A percentile compares a stretch with the other conserved stretches of the same genome.
phyloP scores from a whole-genome alignment of 2,888 invertebrate species.

The Belgica antarctica region DNA sequence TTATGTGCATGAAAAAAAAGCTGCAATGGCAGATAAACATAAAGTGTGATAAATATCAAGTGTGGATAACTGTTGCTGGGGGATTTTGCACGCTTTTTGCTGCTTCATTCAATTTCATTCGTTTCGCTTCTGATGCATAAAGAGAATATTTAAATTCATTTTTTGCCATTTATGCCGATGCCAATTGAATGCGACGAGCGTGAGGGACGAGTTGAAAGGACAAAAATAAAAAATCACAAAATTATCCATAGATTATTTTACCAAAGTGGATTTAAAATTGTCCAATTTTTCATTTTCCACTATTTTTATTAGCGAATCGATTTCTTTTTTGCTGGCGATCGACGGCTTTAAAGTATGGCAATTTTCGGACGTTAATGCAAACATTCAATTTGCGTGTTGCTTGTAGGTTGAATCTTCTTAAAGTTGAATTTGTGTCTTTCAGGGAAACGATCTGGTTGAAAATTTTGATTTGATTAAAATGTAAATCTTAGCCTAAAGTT shows the following conservation, averaged over 20 bases:
- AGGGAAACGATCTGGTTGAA: too few species aligned
- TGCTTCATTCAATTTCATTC: background rate
- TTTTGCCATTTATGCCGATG: background rate
- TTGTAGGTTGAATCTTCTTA: too few species aligned
- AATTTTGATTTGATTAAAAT: too few species aligned
- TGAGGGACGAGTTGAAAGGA: background rate
- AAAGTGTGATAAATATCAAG: constrained; percentile 39
- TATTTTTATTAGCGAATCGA: constrained; percentile 20
- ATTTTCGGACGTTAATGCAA: too few species aligned
- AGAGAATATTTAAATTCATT: constrained; percentile 24
- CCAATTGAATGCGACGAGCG: constrained; percentile 22
- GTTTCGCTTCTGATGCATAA: background rate
- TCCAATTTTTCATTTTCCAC: constrained; percentile 13
- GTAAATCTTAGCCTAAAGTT: too few species aligned
- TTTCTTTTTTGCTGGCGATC: constrained; percentile 1
- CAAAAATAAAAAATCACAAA: constrained; percentile 31
- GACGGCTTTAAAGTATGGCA: background rate
- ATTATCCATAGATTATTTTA: constrained; percentile 37
- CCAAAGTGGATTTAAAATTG: constrained; percentile 34
- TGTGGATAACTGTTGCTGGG: constrained; percentile 38
- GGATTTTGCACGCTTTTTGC: constrained; percentile 9
- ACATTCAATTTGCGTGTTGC: constrained; percentile 6
- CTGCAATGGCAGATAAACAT: constrained; percentile 20
- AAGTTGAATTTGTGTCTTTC: too few species aligned
- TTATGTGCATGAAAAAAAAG: background rate